A percentile compares a stretch with the other conserved stretches of the same genome.
These are phyloP conservation scores for Syrrhaptes paradoxus DNA, from an alignment of 2,113 vertebrate genomes.

Conservation along the genomic window DNA sequence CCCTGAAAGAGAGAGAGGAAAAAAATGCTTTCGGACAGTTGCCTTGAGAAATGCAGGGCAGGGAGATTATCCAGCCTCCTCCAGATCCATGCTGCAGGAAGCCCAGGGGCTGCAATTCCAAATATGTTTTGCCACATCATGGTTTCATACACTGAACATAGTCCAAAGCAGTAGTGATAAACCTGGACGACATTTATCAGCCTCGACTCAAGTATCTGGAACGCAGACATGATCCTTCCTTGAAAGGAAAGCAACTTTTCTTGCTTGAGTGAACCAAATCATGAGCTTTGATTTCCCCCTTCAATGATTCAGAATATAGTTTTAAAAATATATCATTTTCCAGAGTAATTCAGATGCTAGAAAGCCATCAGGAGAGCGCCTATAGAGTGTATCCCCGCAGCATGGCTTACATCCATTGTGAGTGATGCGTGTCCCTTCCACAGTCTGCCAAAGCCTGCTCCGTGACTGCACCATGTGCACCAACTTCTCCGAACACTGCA, in stretches of 20 bases:
- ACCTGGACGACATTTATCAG: neutral
- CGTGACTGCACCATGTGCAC: neutral
- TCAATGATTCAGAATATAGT: neutral
- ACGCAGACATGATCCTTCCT: neutral
- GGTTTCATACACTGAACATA: neutral
- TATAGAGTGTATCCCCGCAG: neutral
- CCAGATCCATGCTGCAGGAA: neutral
- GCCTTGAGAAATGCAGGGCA: neutral
- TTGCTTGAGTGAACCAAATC: neutral
- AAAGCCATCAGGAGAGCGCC: neutral
- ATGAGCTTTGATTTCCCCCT: neutral
- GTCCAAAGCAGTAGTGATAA: neutral
- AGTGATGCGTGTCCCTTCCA: neutral
- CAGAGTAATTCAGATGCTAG: neutral
- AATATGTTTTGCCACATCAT: neutral
- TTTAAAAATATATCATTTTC: neutral
- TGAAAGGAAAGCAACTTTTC: neutral
- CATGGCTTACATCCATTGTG: rapidly evolving
- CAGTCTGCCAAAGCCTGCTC: neutral
- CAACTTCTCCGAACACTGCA: neutral
- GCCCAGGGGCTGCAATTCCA: neutral
- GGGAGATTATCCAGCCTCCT: neutral
- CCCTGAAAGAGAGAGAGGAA: neutral
- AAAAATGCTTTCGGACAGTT: neutral
- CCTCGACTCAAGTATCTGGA: neutral